These are phyloP conservation scores for Dendronephthya gigantea DNA, from an alignment of 64 coral and sea anemone genomes.

Conservation along the genomic window DNA sequence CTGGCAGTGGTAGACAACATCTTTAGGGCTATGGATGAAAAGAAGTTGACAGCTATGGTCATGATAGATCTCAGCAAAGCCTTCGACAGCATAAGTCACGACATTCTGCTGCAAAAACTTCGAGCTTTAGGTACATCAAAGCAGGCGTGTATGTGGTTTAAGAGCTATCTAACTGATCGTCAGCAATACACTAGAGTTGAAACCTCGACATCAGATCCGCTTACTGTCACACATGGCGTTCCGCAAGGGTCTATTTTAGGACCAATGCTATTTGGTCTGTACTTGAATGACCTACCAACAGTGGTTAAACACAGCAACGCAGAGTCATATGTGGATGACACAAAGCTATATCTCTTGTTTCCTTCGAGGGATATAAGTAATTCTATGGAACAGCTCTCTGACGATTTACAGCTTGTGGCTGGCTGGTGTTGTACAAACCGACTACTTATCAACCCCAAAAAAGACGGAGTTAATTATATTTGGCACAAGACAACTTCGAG, in stretches of 20 bases:
- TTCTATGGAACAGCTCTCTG: too few species aligned
- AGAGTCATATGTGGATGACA: too few species aligned
- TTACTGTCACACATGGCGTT: conserved; percentile 2
- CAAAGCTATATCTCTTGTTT: neutral
- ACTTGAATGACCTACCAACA: too few species aligned
- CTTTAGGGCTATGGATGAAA: conserved; percentile 35
- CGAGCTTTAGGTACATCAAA: neutral
- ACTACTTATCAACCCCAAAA: too few species aligned
- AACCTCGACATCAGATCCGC: conserved; percentile 8
- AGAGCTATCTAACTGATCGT: conserved; percentile 14
- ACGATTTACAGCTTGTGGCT: too few species aligned
- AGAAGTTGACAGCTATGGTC: conserved; percentile 38
- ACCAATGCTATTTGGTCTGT: too few species aligned
- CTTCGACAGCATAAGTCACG: conserved; percentile 32
- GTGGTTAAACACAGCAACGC: too few species aligned
- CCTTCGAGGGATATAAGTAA: too few species aligned
- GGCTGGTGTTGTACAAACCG: too few species aligned
- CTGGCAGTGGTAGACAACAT: conserved; percentile 31
- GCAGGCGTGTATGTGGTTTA: neutral
- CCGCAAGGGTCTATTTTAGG: too few species aligned
- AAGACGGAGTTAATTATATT: too few species aligned
- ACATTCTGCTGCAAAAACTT: conserved; percentile 18
- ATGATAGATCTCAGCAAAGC: conserved; percentile 45
- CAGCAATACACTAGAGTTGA: neutral
- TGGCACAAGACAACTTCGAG: too few species aligned